A percentile compares a stretch with the other conserved stretches of the same genome.
Evolutionary conservation across 2,797 vertebrate species (phyloP).

Genomic region (Hippoglossus hippoglossus): DNA sequence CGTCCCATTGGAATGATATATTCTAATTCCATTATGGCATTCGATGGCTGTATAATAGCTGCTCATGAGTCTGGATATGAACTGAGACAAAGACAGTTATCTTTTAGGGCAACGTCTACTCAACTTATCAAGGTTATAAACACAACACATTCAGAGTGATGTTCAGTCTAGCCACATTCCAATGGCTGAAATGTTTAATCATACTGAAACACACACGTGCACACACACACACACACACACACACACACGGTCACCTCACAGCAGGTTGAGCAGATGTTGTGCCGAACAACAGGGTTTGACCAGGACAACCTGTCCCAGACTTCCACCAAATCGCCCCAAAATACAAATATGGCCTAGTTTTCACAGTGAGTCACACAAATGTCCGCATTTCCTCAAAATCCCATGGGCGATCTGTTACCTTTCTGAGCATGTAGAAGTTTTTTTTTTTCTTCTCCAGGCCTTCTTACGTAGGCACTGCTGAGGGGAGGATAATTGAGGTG

Average conservation of each 20-base stretch:
- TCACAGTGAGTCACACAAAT: conserved; percentile 44
- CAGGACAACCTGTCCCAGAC: conserved; percentile 58
- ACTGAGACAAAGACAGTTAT: conserved; percentile 14
- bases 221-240: neutral
- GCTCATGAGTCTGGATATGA: conserved; percentile 12
- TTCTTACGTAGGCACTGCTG: conserved; percentile 44
- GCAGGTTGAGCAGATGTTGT: conserved; percentile 68
- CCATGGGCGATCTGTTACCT: conserved; percentile 43
- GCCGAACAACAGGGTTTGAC: conserved; percentile 39
- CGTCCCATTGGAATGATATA: conserved; percentile 64
- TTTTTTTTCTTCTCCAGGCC: conserved; percentile 46
- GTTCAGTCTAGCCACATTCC: conserved; percentile 2
- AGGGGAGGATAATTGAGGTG: conserved; percentile 68
- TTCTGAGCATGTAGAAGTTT: conserved; percentile 35
- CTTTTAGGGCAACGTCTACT: conserved; percentile 1
- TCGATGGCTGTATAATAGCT: conserved; percentile 46
- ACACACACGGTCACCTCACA: conserved; percentile 27
- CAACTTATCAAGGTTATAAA: conserved; percentile 28
- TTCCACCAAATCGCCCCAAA: conserved; percentile 62
- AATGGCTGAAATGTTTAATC: conserved; percentile 44
- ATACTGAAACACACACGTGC: neutral
- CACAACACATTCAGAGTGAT: conserved; percentile 4
- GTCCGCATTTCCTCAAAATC: conserved; percentile 39
- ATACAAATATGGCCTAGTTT: conserved; percentile 67
- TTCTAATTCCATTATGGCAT: conserved; percentile 58